Percentiles rank a stretch among this genome's conserved stretches.
These are phyloP conservation scores for Drosophila suboccidentalis DNA, from an alignment of 2,888 invertebrate species.

Conservation along the genomic window DNA sequence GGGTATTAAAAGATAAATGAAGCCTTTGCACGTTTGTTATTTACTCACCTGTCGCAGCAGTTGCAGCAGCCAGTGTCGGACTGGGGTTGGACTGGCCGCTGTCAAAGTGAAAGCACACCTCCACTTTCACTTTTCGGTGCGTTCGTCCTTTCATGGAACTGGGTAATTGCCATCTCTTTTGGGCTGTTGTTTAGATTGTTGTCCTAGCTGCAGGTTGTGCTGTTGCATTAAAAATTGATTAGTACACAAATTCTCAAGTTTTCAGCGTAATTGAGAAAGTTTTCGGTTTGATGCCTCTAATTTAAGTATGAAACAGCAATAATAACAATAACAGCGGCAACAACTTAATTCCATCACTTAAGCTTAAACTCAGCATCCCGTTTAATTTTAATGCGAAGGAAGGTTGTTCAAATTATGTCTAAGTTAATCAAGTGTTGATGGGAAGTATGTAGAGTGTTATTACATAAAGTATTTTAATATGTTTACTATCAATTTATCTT, in stretches of 20 bases:
- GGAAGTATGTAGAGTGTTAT: too few relatives aligned
- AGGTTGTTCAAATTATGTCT: background rate
- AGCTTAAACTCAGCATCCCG: background rate
- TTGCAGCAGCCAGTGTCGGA: slow-evolving; percentile 14
- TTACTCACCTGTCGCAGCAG: slow-evolving; percentile 40
- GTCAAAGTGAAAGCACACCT: slow-evolving; percentile 39
- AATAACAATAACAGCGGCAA: background rate
- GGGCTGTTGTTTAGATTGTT: slow-evolving; percentile 37
- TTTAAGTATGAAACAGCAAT: background rate
- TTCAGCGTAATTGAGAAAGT: slow-evolving; percentile 52
- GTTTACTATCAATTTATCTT: too few relatives aligned
- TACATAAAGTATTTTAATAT: too few relatives aligned
- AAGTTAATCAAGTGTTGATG: too few relatives aligned
- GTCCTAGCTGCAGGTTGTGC: slow-evolving; percentile 22
- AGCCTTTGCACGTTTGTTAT: slow-evolving; percentile 44
- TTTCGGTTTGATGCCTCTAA: slow-evolving; percentile 15
- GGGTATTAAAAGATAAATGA: slow-evolving; percentile 33
- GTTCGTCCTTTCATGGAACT: background rate
- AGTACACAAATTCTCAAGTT: slow-evolving; percentile 29
- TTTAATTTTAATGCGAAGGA: background rate
- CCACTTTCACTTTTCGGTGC: slow-evolving; percentile 48
- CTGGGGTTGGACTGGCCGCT: background rate
- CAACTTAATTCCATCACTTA: background rate
- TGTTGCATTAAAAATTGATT: slow-evolving; percentile 60
- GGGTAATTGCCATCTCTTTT: slow-evolving; percentile 39